Evolutionary conservation across 2,888 invertebrate genomes (phyloP).

Genomic region (Nomada hirtipes): DNA sequence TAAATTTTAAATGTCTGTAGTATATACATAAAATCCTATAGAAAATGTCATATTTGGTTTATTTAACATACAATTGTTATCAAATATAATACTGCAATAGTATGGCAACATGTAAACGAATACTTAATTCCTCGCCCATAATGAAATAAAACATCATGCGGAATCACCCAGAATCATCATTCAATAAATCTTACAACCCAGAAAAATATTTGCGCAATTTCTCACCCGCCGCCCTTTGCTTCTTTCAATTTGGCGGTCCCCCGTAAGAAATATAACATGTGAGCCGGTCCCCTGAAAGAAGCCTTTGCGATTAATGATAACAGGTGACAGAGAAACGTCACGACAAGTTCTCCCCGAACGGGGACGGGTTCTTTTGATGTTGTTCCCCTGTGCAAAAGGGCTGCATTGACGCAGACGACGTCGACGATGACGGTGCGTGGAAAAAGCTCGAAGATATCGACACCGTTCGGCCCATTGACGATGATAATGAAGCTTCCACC

Average conservation of each 20-base stretch:
- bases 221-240: not conserved
- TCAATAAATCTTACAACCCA: no score
- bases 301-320: constrained; percentile 31
- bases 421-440: not conserved
- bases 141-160: no score
- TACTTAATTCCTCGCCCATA: no score
- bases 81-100: no score
- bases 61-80: no score
- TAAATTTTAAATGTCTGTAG: no score
- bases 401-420: not conserved
- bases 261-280: not conserved
- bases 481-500: constrained; percentile 36
- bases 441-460: not conserved
- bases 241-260: not conserved
- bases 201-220: no score
- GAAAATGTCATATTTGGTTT: no score
- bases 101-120: no score
- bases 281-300: not conserved
- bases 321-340: constrained; percentile 18
- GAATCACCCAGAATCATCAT: no score
- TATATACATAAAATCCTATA: no score
- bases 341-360: constrained; percentile 4
- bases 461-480: constrained; percentile 16
- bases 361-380: constrained; percentile 26
- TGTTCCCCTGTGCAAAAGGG: not conserved